These are phyloP conservation scores for Babylonia areolata DNA, from an alignment of 1,140 invertebrate species.

Conservation along the genomic window DNA sequence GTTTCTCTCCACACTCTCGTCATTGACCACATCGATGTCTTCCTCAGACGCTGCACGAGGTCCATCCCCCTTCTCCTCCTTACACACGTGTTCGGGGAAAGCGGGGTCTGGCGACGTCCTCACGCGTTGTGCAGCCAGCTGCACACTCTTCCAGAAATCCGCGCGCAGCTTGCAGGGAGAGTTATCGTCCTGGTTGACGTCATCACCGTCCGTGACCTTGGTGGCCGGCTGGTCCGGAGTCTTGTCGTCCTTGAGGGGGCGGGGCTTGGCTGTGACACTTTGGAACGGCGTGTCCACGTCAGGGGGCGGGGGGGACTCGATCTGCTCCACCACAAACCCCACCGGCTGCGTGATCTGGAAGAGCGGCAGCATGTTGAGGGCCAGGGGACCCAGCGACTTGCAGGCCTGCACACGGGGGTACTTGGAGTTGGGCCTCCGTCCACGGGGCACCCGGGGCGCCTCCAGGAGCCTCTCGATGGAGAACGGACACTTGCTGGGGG, in stretches of 20 bases:
- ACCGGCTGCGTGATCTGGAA: conserved; percentile 77
- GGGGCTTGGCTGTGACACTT: neutral
- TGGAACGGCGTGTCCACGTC: neutral
- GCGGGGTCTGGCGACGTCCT: neutral
- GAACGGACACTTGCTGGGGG: conserved; percentile 54
- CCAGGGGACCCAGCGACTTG: conserved; percentile 73
- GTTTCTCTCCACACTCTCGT: neutral
- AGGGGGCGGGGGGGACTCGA: neutral
- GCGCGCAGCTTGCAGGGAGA: conserved; percentile 4
- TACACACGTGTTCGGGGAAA: neutral
- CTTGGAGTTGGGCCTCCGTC: conserved; percentile 76
- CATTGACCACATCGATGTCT: conserved; percentile 30
- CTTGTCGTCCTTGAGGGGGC: neutral
- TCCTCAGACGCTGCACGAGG: neutral
- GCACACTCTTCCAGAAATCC: conserved; percentile 11
- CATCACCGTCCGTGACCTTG: neutral
- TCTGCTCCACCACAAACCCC: conserved; percentile 71
- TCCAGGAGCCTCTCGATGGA: conserved; percentile 74
- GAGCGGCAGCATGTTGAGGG: conserved; percentile 72
- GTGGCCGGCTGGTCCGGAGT: neutral
- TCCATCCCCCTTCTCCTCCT: neutral
- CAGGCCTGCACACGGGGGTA: conserved; percentile 77
- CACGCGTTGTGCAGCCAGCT: neutral
- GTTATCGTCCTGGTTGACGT: neutral
- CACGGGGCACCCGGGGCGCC: conserved; percentile 73